A percentile compares a stretch with the other conserved stretches of the same genome.
Conservation (phyloP, 2,888 invertebrate genomes). For the Blastobasis adustella region DNA sequence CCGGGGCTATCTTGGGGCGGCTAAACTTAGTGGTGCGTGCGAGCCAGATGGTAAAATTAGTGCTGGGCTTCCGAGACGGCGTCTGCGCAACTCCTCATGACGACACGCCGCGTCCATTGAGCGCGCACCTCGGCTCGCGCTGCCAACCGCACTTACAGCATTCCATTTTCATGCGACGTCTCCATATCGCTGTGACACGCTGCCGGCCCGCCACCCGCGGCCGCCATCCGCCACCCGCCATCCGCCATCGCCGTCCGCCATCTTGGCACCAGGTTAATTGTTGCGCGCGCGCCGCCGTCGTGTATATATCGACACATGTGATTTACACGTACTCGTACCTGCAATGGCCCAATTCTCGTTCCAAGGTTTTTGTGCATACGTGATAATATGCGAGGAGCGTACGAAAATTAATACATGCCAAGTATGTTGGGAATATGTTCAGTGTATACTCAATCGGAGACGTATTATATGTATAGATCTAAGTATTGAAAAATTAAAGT, state of each 20-base stretch:
- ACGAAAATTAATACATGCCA: too few species aligned
- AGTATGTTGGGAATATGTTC: too few species aligned
- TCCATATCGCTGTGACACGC: conserved; percentile 16
- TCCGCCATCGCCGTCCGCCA: conserved; percentile 31
- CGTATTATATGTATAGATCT: too few species aligned
- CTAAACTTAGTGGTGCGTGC: conserved; percentile 75
- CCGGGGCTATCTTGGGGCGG: conserved; percentile 75
- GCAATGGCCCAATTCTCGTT: too few species aligned
- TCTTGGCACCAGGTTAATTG: conserved; percentile 26
- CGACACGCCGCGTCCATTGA: conserved; percentile 60
- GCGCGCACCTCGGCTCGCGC: conserved; percentile 42
- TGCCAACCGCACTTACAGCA: conserved; percentile 9
- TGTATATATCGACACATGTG: not conserved
- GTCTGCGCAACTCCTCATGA: conserved; percentile 65
- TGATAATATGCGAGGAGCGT: too few species aligned
- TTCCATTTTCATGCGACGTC: too few species aligned
- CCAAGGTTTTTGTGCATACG: too few species aligned
- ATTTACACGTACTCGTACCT: too few species aligned
- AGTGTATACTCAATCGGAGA: too few species aligned
- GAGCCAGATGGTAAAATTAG: conserved; percentile 74
- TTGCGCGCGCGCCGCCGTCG: conserved; percentile 8
- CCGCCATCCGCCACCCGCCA: conserved; percentile 43
- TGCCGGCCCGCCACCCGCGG: conserved; percentile 30
- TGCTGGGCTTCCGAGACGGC: conserved; percentile 62
- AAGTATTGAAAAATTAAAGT: too few species aligned